Conservation (phyloP, 2,113 vertebrate species). For the Dolichotis patagonum region DNA sequence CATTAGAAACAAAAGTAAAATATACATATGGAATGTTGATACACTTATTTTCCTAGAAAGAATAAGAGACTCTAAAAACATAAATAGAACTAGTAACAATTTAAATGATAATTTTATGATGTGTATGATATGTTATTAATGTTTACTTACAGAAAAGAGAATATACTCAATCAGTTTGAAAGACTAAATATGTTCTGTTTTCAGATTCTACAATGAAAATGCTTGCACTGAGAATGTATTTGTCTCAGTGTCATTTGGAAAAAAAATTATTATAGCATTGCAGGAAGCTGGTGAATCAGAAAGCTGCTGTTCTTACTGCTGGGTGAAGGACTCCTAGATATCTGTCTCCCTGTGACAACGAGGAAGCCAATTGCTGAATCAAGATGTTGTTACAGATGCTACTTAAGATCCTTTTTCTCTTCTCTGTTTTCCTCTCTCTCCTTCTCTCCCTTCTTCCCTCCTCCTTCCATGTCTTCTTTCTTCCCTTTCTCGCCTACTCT, state of each 20-base stretch:
- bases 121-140: not conserved
- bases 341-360: not conserved
- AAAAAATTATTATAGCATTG: not conserved
- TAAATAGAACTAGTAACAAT: not conserved
- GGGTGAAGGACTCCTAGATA: not conserved
- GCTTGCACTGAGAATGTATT: not conserved
- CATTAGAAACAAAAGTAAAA: not conserved
- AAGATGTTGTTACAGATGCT: not conserved
- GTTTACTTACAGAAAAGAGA: not conserved
- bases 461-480: not conserved
- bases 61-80: not conserved
- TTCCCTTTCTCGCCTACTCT: not conserved
- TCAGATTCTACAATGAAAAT: not conserved
- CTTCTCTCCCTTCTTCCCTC: not conserved
- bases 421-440: not conserved
- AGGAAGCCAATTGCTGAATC: not conserved
- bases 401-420: not conserved
- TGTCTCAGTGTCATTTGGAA: not conserved
- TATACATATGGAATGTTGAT: not conserved
- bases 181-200: not conserved
- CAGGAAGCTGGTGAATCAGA: not conserved
- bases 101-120: not conserved
- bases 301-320: not conserved
- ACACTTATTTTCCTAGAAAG: slow-evolving; percentile 1
- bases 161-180: not conserved